These are phyloP conservation scores for Dimorphilus gyrociliatus DNA, from an alignment of 2,888 invertebrate species.

Conservation along the genomic window DNA sequence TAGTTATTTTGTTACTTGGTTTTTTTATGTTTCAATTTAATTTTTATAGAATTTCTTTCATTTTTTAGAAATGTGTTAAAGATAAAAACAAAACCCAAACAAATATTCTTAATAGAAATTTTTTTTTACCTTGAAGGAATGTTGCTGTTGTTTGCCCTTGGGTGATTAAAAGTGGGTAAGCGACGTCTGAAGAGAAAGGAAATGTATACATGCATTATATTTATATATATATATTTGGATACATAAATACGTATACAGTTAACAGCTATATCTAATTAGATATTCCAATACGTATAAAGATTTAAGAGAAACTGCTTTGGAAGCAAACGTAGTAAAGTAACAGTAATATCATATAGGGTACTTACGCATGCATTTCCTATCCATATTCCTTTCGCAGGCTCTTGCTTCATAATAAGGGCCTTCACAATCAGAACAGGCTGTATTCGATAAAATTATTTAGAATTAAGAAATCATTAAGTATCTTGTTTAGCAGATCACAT, in stretches of 20 bases:
- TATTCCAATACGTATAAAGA: not conserved
- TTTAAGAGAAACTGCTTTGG: too few species aligned
- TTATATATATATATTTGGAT: constrained; percentile 3
- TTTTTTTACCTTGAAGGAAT: constrained; percentile 11
- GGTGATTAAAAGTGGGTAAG: constrained; percentile 10
- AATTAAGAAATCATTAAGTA: too few species aligned
- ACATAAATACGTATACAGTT: constrained; percentile 2
- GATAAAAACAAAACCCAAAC: too few species aligned
- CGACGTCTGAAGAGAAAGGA: constrained; percentile 9
- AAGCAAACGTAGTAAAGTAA: too few species aligned
- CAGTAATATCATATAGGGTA: constrained; percentile 3
- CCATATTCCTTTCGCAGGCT: constrained; percentile 21
- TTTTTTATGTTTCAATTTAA: too few species aligned
- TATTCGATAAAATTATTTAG: too few species aligned
- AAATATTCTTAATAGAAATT: too few species aligned
- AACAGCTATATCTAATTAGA: constrained; percentile 2
- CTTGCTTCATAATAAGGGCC: constrained; percentile 25
- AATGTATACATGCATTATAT: constrained; percentile 1
- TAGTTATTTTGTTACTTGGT: too few species aligned
- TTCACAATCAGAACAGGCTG: constrained; percentile 21
- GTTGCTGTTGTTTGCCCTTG: constrained; percentile 9
- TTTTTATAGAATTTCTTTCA: too few species aligned
- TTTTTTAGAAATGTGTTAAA: too few species aligned
- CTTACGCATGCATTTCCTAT: constrained; percentile 30
- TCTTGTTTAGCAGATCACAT: too few species aligned